Conservation (phyloP, 2,888 invertebrate genomes). For the Sarcophaga variegata region DNA sequence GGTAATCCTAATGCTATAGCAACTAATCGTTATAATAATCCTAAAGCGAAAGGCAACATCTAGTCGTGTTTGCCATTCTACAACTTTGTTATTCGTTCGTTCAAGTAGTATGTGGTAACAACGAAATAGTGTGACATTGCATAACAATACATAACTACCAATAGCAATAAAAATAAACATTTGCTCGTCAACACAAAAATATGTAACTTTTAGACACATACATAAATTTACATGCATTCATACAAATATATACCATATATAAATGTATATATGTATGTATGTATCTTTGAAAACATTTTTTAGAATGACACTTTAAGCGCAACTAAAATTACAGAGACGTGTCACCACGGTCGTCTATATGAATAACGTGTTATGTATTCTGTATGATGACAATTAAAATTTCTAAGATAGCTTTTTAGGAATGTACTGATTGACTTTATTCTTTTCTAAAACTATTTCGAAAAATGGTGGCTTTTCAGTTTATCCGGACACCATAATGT, state of each 20-base stretch:
- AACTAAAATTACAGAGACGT: slow-evolving; percentile 1
- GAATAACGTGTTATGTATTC: background rate
- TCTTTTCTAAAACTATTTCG: too few species aligned
- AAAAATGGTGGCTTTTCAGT: too few species aligned
- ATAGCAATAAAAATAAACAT: slow-evolving; percentile 44
- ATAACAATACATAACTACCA: background rate
- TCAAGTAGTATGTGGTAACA: background rate
- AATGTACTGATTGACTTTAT: too few species aligned
- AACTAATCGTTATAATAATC: too few species aligned
- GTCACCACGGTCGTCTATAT: background rate
- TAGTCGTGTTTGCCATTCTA: background rate
- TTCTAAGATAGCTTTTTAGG: background rate
- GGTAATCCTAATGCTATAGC: too few species aligned
- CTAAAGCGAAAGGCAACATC: too few species aligned
- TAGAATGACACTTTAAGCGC: background rate
- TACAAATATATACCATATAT: background rate
- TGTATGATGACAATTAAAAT: background rate
- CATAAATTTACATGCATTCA: background rate
- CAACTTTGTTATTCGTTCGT: background rate
- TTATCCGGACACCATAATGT: too few species aligned
- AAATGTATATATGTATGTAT: background rate
- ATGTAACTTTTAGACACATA: background rate
- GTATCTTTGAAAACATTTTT: background rate
- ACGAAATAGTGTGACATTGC: background rate
- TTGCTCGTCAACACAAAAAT: slow-evolving; percentile 21